Evolutionary conservation across 2,113 vertebrate species (phyloP).

Genomic region (Alligator mississippiensis): DNA sequence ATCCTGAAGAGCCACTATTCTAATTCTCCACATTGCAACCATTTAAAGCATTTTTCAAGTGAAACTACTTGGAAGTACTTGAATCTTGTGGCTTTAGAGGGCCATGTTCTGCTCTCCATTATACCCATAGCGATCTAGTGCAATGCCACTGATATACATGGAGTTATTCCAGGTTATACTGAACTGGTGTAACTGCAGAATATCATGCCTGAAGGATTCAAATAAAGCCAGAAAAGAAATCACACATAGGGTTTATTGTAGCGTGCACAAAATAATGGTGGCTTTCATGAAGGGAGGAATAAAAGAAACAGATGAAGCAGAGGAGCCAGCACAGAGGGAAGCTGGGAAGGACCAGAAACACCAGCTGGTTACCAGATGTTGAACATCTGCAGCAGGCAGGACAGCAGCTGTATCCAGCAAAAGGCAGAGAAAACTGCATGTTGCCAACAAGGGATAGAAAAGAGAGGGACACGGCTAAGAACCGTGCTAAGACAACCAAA

Average conservation of each 20-base stretch:
- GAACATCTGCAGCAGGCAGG: constrained; percentile 33
- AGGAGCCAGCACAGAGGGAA: not conserved
- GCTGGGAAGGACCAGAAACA: not conserved
- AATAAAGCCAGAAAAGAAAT: not conserved
- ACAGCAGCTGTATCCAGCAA: constrained; percentile 20
- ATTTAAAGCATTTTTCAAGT: not conserved
- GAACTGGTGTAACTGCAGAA: not conserved
- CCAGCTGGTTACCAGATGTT: constrained; percentile 52
- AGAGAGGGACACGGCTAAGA: not conserved
- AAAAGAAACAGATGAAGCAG: not conserved
- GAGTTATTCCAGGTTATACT: not conserved
- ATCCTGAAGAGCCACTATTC: not conserved
- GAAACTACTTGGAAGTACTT: not conserved
- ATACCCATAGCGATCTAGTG: not conserved
- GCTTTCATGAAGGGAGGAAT: not conserved
- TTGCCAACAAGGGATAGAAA: not conserved
- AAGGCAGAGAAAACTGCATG: not conserved
- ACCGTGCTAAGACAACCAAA: not conserved
- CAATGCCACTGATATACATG: not conserved
- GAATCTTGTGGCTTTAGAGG: not conserved
- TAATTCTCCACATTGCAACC: not conserved
- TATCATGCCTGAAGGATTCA: not conserved
- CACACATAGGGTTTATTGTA: not conserved
- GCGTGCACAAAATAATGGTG: accelerated
- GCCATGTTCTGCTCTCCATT: not conserved